Evolutionary conservation across 23 tunicate species (phyloP).

Genomic region (Oikopleura dioica): DNA sequence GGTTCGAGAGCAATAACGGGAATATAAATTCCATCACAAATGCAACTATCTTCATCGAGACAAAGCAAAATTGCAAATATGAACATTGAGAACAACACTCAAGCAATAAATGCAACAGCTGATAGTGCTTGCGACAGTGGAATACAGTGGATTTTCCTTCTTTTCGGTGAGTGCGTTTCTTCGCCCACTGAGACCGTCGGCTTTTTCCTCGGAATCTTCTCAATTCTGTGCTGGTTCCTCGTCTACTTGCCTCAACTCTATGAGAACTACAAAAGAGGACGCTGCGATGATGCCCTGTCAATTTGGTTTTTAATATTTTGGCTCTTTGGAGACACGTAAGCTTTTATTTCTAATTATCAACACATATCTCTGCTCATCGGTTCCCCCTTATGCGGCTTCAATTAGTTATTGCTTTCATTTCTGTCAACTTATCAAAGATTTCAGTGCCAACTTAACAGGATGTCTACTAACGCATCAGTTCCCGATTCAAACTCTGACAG

Average conservation of each 20-base stretch:
- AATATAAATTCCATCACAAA: too few relatives aligned
- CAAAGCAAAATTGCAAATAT: too few relatives aligned
- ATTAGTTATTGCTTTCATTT: too few relatives aligned
- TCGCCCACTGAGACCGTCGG: slow-evolving; percentile 50
- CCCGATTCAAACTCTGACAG: slow-evolving; percentile 71
- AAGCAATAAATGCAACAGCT: too few relatives aligned
- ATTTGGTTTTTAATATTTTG: slow-evolving; percentile 52
- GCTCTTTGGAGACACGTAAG: slow-evolving; percentile 59
- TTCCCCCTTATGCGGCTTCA: too few relatives aligned
- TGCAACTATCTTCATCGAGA: too few relatives aligned
- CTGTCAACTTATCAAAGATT: too few relatives aligned
- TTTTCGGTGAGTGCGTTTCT: slow-evolving; percentile 50
- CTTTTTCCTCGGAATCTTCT: slow-evolving; percentile 46
- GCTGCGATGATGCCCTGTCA: slow-evolving; percentile 47
- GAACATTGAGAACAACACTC: too few relatives aligned
- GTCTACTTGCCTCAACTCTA: slow-evolving; percentile 68
- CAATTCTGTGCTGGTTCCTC: slow-evolving; percentile 74
- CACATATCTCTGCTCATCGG: too few relatives aligned
- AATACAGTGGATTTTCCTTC: slow-evolving; percentile 31
- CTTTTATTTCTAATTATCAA: too few relatives aligned
- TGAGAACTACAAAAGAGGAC: slow-evolving; percentile 35
- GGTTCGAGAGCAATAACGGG: too few relatives aligned
- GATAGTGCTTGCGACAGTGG: slow-evolving; percentile 23
- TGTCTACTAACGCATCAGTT: slow-evolving; percentile 64
- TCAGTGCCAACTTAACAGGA: slow-evolving; percentile 70